A percentile compares a stretch with the other conserved stretches of the same genome.
These are phyloP conservation scores for Leucosticte australis DNA, from an alignment of 2,113 vertebrate genomes.

Conservation along the genomic window DNA sequence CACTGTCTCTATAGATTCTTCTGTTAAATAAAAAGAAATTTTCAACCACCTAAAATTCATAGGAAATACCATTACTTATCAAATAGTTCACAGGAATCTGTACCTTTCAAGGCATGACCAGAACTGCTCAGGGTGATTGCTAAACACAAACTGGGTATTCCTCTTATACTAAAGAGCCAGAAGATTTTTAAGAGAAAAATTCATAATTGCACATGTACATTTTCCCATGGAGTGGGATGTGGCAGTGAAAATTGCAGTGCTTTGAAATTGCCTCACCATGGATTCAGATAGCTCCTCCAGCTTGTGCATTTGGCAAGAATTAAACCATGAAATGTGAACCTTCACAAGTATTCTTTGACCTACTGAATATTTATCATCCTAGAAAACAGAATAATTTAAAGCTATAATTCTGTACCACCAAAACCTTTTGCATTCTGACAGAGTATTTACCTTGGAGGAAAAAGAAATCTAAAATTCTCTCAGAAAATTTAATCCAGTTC, in stretches of 20 bases:
- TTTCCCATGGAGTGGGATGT: background rate
- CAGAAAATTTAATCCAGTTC: background rate
- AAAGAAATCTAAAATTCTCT: background rate
- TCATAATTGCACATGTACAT: background rate
- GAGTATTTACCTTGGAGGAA: background rate
- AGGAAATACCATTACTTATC: background rate
- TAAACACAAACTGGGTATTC: background rate
- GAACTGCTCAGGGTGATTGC: background rate
- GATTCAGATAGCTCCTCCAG: background rate
- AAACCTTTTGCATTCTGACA: background rate
- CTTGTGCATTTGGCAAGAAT: background rate
- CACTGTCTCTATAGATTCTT: background rate
- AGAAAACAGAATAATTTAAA: background rate
- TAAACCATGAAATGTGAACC: background rate
- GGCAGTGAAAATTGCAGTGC: background rate
- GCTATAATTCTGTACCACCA: background rate
- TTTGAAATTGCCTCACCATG: background rate
- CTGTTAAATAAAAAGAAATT: background rate
- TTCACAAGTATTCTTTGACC: background rate
- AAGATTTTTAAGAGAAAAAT: background rate
- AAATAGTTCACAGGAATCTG: background rate
- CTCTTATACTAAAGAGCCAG: background rate
- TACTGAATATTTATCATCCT: background rate
- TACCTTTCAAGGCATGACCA: background rate
- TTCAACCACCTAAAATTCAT: background rate